Conservation (phyloP, 2,113 vertebrate species). For the Coreoperca whiteheadi region DNA sequence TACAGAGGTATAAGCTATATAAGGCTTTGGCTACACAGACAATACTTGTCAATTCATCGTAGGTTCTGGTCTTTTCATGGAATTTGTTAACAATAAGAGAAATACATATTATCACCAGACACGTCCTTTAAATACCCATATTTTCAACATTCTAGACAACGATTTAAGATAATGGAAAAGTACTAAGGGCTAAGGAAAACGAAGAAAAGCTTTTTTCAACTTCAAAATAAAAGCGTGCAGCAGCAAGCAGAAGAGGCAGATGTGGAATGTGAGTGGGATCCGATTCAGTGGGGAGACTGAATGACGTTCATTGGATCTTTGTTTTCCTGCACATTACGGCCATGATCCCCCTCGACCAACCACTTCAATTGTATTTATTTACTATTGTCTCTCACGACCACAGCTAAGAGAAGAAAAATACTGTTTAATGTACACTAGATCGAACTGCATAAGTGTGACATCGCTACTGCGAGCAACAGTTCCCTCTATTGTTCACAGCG, state of each 20-base stretch:
- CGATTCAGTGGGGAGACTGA: slow-evolving; percentile 26
- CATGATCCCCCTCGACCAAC: slow-evolving; percentile 15
- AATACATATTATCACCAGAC: not conserved
- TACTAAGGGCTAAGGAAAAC: not conserved
- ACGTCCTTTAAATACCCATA: not conserved
- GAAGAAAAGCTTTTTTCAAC: not conserved
- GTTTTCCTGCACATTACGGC: slow-evolving; percentile 29
- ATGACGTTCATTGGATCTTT: slow-evolving; percentile 42
- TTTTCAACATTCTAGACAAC: not conserved
- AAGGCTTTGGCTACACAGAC: not conserved
- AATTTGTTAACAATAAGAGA: not conserved
- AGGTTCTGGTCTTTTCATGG: not conserved
- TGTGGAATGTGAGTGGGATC: slow-evolving; percentile 48
- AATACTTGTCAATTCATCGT: not conserved
- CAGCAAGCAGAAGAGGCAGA: slow-evolving; percentile 23
- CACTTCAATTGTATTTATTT: slow-evolving; percentile 35
- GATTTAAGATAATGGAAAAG: not conserved
- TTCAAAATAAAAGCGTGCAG: slow-evolving; percentile 7
- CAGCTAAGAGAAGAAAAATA: slow-evolving; percentile 25
- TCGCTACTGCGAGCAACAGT: slow-evolving; percentile 35
- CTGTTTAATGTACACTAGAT: not conserved
- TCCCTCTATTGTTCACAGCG: slow-evolving; percentile 68
- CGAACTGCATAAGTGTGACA: not conserved
- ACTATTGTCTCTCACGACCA: slow-evolving; percentile 5
- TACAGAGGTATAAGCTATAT: not conserved